Conservation (phyloP, 2,888 invertebrate genomes). For the Synanthedon formicaeformis region DNA sequence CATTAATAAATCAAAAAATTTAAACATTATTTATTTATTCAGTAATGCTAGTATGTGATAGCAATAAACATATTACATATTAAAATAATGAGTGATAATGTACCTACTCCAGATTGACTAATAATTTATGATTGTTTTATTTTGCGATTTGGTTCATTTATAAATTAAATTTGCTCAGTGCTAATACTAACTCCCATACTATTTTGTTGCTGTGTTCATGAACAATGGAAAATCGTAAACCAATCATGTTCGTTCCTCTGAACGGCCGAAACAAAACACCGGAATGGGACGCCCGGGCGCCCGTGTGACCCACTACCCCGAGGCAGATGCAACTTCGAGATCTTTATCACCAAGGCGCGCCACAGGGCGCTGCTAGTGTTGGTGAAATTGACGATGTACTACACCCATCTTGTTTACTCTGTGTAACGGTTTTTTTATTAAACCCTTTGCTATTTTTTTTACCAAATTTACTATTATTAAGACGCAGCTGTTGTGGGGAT, state of each 20-base stretch:
- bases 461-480: slow-evolving; percentile 5
- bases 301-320: slow-evolving; percentile 22
- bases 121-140: no score
- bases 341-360: slow-evolving; percentile 45
- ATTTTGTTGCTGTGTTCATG: no score
- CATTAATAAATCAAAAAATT: no score
- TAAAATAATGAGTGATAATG: no score
- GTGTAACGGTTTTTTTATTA: slow-evolving; percentile 51
- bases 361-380: slow-evolving; percentile 55
- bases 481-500: not conserved
- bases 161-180: no score
- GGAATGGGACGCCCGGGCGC: slow-evolving; percentile 52
- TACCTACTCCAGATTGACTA: no score
- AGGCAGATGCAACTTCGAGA: slow-evolving; percentile 60
- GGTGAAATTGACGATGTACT: slow-evolving; percentile 43
- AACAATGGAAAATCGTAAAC: slow-evolving; percentile 45
- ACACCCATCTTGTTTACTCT: slow-evolving; percentile 44
- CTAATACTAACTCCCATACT: no score
- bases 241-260: slow-evolving; percentile 44
- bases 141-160: no score
- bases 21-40: no score
- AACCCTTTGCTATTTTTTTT: slow-evolving; percentile 21
- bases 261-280: slow-evolving; percentile 55
- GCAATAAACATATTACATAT: no score
- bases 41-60: no score